Evolutionary conservation across 2,888 invertebrate genomes (phyloP).

Genomic region (Gymnoscelis rufifasciata): DNA sequence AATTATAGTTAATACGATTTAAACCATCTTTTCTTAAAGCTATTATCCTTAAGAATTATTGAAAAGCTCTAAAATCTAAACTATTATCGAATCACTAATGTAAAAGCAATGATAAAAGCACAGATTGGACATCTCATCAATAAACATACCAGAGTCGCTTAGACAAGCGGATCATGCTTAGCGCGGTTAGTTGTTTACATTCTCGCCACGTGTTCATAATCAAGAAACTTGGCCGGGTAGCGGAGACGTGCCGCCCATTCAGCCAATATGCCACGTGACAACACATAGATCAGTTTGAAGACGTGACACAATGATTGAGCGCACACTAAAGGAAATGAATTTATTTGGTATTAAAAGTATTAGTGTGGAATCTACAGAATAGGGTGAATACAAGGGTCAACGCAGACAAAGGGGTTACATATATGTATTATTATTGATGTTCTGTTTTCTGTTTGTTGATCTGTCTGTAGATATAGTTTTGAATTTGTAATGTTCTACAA

Average conservation of each 20-base stretch:
- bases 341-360: no score
- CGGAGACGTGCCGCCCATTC: constrained; percentile 62
- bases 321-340: constrained; percentile 15
- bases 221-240: constrained; percentile 67
- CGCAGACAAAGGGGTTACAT: no score
- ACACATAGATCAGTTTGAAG: constrained; percentile 32
- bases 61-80: no score
- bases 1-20: no score
- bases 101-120: constrained; percentile 19
- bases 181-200: constrained; percentile 43
- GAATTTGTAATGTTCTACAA: no score
- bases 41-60: no score
- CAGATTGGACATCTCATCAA: constrained; percentile 14
- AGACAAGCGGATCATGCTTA: constrained; percentile 40
- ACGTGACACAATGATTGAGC: constrained; percentile 3
- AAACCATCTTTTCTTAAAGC: no score
- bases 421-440: no score
- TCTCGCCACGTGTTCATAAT: constrained; percentile 68
- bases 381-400: no score
- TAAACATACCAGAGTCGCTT: constrained; percentile 21
- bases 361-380: no score
- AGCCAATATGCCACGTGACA: constrained; percentile 58
- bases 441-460: no score
- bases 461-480: no score
- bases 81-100: not conserved